Conservation (phyloP, 2,113 vertebrate species). For the Mobula birostris region DNA sequence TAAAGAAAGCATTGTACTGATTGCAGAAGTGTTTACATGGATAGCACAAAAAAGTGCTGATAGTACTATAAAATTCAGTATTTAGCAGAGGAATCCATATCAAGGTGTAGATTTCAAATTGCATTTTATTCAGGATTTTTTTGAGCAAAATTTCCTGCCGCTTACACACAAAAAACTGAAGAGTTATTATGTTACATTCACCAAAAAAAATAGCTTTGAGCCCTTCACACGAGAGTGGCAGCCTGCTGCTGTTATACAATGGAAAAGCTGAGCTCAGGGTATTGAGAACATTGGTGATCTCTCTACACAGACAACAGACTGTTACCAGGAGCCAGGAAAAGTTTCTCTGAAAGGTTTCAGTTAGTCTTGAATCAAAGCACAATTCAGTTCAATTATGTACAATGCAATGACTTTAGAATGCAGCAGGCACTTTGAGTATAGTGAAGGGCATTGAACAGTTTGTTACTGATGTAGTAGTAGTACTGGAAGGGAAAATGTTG, state of each 20-base stretch:
- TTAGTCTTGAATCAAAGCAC: constrained; percentile 19
- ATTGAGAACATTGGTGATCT: constrained; percentile 21
- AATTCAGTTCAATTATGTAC: constrained; percentile 16
- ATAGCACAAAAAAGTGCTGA: background rate
- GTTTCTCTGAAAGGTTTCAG: constrained; percentile 11
- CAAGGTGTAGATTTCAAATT: background rate
- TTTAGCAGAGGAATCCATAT: background rate
- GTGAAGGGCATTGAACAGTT: background rate
- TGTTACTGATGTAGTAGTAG: background rate
- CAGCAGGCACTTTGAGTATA: constrained; percentile 6
- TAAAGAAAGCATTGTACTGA: background rate
- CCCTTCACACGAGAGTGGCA: background rate
- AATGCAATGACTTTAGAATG: constrained; percentile 26
- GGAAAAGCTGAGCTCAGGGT: background rate
- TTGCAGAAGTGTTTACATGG: background rate
- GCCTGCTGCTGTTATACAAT: background rate
- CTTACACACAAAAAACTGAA: background rate
- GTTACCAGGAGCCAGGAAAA: background rate
- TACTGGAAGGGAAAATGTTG: background rate
- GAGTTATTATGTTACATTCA: background rate
- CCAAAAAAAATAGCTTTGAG: background rate
- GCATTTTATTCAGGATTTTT: background rate
- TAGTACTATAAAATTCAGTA: background rate
- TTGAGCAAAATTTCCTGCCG: background rate
- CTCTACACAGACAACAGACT: background rate